phyloP scores from a whole-genome alignment of 2,113 vertebrate genomes.

The Coturnix japonica region DNA sequence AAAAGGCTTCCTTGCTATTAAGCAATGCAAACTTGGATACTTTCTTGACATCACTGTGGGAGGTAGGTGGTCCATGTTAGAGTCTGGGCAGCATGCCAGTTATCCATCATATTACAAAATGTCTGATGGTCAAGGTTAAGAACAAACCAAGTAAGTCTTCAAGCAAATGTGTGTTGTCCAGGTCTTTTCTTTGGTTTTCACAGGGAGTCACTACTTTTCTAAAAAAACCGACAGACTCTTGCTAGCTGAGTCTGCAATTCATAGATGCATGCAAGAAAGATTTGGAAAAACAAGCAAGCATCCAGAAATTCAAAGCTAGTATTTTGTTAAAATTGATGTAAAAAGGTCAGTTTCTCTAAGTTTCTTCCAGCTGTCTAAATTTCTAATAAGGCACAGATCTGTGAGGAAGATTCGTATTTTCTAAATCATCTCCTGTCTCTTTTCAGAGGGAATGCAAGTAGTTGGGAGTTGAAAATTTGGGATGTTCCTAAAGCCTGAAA shows the following conservation, averaged over 20 bases:
- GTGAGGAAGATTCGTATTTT: slow-evolving; percentile 20
- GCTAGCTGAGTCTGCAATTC: rapidly evolving
- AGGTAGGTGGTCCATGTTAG: slow-evolving; percentile 50
- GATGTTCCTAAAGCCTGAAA: slow-evolving; percentile 6
- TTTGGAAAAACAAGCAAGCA: neutral
- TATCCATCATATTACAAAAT: neutral
- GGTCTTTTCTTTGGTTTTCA: neutral
- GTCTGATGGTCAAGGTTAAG: neutral
- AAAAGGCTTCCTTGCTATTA: slow-evolving; percentile 43
- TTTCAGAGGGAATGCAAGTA: slow-evolving; percentile 25
- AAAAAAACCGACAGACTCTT: neutral
- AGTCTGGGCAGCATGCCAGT: neutral
- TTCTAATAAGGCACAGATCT: neutral
- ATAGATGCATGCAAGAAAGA: neutral
- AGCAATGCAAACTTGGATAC: slow-evolving; percentile 31
- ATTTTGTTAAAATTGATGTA: neutral
- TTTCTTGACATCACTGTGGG: slow-evolving; percentile 54
- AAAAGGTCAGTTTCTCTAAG: neutral
- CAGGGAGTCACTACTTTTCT: neutral
- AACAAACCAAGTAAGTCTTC: neutral
- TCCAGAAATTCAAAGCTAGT: neutral
- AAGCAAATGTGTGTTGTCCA: neutral
- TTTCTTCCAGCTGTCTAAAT: neutral
- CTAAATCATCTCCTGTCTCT: neutral
- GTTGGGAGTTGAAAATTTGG: neutral